A percentile compares a stretch with the other conserved stretches of the same genome.
phyloP scores from a whole-genome alignment of 2,888 invertebrate species.

The Pandemis corylana region DNA sequence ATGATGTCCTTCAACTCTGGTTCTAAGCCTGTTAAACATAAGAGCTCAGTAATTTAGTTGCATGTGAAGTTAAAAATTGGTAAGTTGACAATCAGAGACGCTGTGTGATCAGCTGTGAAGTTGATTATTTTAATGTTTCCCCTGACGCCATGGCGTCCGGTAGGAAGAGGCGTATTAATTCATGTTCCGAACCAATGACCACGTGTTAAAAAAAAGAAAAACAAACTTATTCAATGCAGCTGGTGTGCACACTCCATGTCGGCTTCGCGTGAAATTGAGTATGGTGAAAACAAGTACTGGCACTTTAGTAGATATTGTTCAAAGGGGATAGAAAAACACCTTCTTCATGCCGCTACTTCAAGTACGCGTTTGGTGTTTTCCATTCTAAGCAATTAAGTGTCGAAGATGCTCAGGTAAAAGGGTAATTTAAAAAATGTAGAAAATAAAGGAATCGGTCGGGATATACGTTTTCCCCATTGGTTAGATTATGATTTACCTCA shows the following conservation, averaged over 20 bases:
- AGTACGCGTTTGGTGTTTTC: no score
- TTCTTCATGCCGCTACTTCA: no score
- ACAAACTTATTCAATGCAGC: neutral
- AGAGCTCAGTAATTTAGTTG: neutral
- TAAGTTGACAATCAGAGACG: constrained; percentile 43
- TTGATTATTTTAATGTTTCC: constrained; percentile 60
- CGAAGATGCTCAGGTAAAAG: no score
- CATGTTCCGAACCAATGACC: constrained; percentile 41
- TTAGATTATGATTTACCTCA: no score
- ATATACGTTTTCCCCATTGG: no score
- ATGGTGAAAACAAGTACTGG: no score
- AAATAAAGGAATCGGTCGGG: no score
- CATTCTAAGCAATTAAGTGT: no score
- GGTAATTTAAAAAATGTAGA: no score
- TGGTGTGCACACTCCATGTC: neutral
- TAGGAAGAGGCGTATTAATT: constrained; percentile 47
- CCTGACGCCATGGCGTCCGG: constrained; percentile 52
- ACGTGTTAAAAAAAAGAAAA: constrained; percentile 19
- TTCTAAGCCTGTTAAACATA: constrained; percentile 1
- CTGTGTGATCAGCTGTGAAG: constrained; percentile 72
- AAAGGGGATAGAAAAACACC: no score
- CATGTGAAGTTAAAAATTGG: neutral
- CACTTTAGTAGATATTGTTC: no score
- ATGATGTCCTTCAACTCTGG: neutral
- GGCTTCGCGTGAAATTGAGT: no score